Evolutionary conservation across 92 coral and sea anemone species (phyloP), one percentile per base, ranked within the genome.

Genomic region (Epizoanthus stellaris): DNA sequence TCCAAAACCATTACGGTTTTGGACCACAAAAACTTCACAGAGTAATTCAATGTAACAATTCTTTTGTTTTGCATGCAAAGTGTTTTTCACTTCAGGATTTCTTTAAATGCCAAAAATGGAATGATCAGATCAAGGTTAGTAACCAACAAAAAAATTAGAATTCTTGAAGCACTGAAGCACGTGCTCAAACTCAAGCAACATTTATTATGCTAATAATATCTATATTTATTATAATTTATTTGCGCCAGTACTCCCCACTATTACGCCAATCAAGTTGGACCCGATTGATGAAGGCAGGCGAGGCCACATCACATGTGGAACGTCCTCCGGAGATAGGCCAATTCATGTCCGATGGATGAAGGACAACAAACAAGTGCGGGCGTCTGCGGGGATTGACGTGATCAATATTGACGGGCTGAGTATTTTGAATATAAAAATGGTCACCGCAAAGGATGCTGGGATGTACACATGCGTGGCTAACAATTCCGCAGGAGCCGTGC

Each of bases 401-500:
- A 61, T 47, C 20, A 30, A 25, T 7, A 25, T 71, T 36, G 9
- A 34, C 6, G 56, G 80, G 5, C 38, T 80, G 82, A 86, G 90
- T 59, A 19, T 88, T 23, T 72, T 93, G 30, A 0, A 1, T 1
- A 40, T 88, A 14, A 56, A 10, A 5, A 54, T 38, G 9, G 77
- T 94, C 21, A 12, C 80, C 34, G 89, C 87, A 59, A 67, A 80
- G 25, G 96, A 96, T 89, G 94, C 94, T 52, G 99, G 99, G 62
- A 88, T 57, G 42, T 97, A 97, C 85, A 82, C 91, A 4, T 97
- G 99, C 82, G 75, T 87, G 83, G 95, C 89, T 63, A 89, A 88
- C 66, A 92, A 92, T 58, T 67, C 72, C 6, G 96, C 91, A 63
- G 99, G 98, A n/a, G 75, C 88, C 4, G 88, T 88, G 21, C 89